Percentiles rank a stretch among this genome's conserved stretches.
Conservation (phyloP, 2,888 invertebrate species). For the Diloba caeruleocephala region DNA sequence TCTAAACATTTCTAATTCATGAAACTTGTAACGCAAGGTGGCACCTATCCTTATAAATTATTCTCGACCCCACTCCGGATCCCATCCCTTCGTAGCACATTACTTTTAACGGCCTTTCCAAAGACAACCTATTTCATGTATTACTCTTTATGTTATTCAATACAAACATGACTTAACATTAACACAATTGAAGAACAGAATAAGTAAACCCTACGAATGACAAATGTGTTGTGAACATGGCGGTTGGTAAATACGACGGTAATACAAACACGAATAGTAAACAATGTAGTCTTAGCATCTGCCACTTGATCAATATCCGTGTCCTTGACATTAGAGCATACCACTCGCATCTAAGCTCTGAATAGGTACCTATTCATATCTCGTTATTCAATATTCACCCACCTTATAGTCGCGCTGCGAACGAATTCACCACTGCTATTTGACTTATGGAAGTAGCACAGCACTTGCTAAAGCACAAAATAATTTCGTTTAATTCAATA, state of each 20-base stretch:
- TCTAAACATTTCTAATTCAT: constrained; percentile 56
- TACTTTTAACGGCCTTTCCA: constrained; percentile 62
- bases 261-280: constrained; percentile 44
- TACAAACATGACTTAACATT: constrained; percentile 16
- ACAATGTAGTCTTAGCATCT: constrained; percentile 53
- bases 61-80: constrained; percentile 69
- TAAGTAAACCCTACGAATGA: constrained; percentile 16
- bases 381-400: constrained; percentile 74
- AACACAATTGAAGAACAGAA: constrained; percentile 16
- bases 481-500: constrained; percentile 62
- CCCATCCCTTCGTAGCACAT: constrained; percentile 75
- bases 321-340: constrained; percentile 84
- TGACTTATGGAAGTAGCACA: constrained; percentile 60
- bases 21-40: constrained; percentile 59
- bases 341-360: constrained; percentile 61
- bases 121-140: constrained; percentile 43
- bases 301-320: constrained; percentile 80
- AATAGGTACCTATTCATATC: constrained; percentile 68
- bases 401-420: constrained; percentile 65
- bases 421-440: constrained; percentile 52
- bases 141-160: constrained; percentile 8
- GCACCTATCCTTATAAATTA: constrained; percentile 81
- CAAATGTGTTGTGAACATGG: constrained; percentile 18
- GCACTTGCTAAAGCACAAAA: constrained; percentile 62
- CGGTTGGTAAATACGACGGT: constrained; percentile 35